Base-by-base conservation (phyloP, 2,888 invertebrate genomes). In the Graphium colonna region DNA sequence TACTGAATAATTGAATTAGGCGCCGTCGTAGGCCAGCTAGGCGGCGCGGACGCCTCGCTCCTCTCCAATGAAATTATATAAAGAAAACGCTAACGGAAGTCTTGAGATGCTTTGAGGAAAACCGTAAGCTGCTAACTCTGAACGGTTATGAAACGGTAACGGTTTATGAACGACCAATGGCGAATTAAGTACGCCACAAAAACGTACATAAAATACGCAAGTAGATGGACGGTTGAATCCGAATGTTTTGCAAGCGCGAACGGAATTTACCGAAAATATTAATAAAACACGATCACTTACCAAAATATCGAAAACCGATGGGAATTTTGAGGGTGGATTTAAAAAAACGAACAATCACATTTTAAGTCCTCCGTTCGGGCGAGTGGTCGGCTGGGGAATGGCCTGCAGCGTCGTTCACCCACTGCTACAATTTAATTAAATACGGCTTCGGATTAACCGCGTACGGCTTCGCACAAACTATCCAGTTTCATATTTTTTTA, bases 371-470 rank as follows among this genome's bases (percentile, higher is more conserved):
- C 80, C 73, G 69, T 65, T 63, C 79, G 50, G 67, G 62, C 68
- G 62, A 74, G 67, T 72, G 60, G 69, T 67, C 65, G 73, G 67
- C 69, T 67, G 71, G 71, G 61, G 79, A 87, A 81, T 88, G 83
- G 69, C 69, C 75, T 58, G 66, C 60, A 62, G 67, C 76, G 64
- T 63, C 73, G 71, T 69, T 72, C 75, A 77, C 77, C 75, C 72
- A 73, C 70, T 68, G 68, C 71, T 72, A 82, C 86, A 89, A 88
- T 89, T 85, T 85, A 89, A 89, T 89, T 89, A 89, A 85, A 82
- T 84, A 89, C 61, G 88, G 88, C 86, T 89, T 89, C 88, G 78
- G 88, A 89, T 89, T 89, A 89, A 77, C 81, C 73, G 67, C 52
- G 64, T 84, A 70, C 60, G 88, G 88, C 82, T 88, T 88, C 88